Conservation (phyloP, 2,113 vertebrate genomes). For the Erythrolamprus reginae region DNA sequence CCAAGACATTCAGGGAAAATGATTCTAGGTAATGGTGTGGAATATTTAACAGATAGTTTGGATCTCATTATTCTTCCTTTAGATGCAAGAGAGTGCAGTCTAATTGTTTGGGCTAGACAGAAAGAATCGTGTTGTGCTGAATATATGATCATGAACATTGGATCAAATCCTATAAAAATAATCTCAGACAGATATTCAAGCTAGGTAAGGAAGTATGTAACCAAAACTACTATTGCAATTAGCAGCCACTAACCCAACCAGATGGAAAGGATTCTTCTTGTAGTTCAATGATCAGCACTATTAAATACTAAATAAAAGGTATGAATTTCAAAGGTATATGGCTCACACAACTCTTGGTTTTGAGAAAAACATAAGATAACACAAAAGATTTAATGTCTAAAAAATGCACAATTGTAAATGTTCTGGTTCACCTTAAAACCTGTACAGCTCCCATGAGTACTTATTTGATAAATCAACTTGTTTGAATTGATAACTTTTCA, state of each 20-base stretch:
- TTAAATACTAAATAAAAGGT: background rate
- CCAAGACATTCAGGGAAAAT: conserved; percentile 22
- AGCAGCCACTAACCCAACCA: background rate
- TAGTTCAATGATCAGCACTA: background rate
- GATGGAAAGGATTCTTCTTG: background rate
- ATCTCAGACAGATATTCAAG: background rate
- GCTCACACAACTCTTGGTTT: background rate
- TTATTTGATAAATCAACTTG: too few species aligned
- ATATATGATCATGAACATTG: background rate
- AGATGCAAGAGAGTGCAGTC: background rate
- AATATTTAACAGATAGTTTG: conserved; percentile 11
- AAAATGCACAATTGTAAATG: background rate
- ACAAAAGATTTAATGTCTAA: background rate
- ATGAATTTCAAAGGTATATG: background rate
- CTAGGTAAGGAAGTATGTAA: background rate
- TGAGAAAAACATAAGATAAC: background rate
- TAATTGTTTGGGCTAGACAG: rapidly evolving
- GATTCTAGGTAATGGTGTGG: conserved; percentile 34
- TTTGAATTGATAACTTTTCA: too few species aligned
- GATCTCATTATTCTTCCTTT: conserved; percentile 39
- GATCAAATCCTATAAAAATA: background rate
- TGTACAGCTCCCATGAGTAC: background rate
- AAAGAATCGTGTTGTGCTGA: rapidly evolving
- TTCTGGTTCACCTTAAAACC: background rate
- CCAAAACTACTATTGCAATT: background rate